These are phyloP conservation scores for Diarsia dahlii DNA, from an alignment of 2,888 invertebrate genomes.

Conservation along the genomic window DNA sequence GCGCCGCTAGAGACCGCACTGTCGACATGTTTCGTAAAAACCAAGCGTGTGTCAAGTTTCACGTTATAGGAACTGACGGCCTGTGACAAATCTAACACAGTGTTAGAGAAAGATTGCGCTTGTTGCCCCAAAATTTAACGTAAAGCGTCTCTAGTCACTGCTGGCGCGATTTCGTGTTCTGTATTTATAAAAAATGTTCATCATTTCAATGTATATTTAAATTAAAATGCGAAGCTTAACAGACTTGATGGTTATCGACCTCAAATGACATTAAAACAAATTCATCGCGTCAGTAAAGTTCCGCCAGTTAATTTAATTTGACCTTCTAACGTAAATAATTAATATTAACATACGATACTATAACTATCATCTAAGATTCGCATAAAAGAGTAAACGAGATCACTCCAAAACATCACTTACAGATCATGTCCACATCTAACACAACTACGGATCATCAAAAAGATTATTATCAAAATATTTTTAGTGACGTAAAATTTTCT, in stretches of 20 bases:
- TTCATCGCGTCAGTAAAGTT: not conserved
- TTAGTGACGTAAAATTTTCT: slow-evolving; percentile 45
- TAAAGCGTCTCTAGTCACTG: not conserved
- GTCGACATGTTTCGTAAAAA: no score
- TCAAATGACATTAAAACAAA: not conserved
- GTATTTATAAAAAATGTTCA: not conserved
- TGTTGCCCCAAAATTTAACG: not conserved
- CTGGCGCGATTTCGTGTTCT: not conserved
- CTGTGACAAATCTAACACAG: not conserved
- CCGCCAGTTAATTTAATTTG: not conserved
- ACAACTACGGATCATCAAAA: slow-evolving; percentile 50
- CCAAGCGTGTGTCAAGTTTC: no score
- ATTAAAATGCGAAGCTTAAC: not conserved
- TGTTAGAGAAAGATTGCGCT: no score
- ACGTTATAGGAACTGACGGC: not conserved
- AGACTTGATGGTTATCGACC: not conserved
- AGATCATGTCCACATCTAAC: slow-evolving; percentile 26
- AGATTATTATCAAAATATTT: slow-evolving; percentile 66
- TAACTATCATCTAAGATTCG: slow-evolving; percentile 19
- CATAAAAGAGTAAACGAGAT: slow-evolving; percentile 55
- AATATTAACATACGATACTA: slow-evolving; percentile 9
- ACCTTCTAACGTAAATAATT: not conserved
- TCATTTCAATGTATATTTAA: not conserved
- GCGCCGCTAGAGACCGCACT: no score
- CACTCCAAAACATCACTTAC: slow-evolving; percentile 46